Percentiles rank a stretch among this genome's conserved stretches.
Conservation (phyloP, 2,797 vertebrate species). For the Oceanodroma leucorhoa region DNA sequence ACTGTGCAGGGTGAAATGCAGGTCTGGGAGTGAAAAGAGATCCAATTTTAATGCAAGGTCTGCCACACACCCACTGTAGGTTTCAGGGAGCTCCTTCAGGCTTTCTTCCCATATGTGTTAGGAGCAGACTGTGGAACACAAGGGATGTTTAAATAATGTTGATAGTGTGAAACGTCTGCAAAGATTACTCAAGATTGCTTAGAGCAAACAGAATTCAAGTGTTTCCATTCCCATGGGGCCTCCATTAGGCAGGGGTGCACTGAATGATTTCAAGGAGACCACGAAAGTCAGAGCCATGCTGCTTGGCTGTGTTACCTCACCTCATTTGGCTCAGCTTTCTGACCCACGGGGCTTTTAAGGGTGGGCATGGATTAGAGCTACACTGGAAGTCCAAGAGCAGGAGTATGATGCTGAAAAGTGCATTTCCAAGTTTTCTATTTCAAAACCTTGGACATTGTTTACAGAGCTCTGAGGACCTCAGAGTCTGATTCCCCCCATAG, state of each 20-base stretch:
- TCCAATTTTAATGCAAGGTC: background rate
- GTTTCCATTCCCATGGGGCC: background rate
- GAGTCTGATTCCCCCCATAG: background rate
- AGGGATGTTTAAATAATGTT: background rate
- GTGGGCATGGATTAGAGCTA: rapidly evolving
- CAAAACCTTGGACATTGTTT: background rate
- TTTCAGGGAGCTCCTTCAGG: background rate
- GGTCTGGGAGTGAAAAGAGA: background rate
- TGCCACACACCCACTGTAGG: background rate
- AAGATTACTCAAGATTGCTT: background rate
- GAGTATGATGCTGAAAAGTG: background rate
- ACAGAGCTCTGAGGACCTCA: background rate
- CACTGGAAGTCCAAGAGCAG: background rate
- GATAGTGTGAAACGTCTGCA: background rate
- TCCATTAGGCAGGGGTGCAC: background rate
- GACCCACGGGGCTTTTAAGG: rapidly evolving
- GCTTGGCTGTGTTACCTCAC: rapidly evolving
- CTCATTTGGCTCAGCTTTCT: rapidly evolving
- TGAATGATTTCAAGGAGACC: background rate
- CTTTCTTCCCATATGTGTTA: background rate
- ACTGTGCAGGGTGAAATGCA: background rate
- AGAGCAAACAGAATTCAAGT: background rate
- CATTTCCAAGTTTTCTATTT: background rate
- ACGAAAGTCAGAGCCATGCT: rapidly evolving
- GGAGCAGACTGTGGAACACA: background rate